Evolutionary conservation across 2,113 vertebrate species (phyloP).

Genomic region (Solea senegalensis): DNA sequence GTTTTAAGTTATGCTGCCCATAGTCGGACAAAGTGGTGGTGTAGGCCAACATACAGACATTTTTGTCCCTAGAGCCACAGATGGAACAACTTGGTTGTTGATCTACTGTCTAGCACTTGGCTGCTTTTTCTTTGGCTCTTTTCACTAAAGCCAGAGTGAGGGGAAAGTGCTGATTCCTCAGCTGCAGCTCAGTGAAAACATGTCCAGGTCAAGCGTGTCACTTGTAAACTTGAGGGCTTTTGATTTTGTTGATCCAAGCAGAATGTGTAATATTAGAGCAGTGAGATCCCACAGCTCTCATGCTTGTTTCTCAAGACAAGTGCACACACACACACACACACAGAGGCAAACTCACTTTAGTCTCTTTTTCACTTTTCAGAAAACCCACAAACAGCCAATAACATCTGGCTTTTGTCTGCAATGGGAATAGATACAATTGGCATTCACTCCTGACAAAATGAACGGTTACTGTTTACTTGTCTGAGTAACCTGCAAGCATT

Average conservation of each 20-base stretch:
- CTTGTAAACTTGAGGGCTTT: slow-evolving; percentile 46
- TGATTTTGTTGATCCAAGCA: slow-evolving; percentile 50
- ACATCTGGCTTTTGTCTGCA: too few species aligned
- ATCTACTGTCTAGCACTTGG: not conserved
- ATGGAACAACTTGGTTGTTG: not conserved
- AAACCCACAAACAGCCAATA: too few species aligned
- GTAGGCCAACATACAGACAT: too few species aligned
- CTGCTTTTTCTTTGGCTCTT: slow-evolving; percentile 1
- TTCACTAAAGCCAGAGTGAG: not conserved
- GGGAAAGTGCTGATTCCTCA: slow-evolving; percentile 30
- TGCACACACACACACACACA: slow-evolving; percentile 19
- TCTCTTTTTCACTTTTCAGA: not conserved
- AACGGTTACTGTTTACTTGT: too few species aligned
- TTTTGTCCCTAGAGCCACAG: not conserved
- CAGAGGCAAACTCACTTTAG: slow-evolving; percentile 9
- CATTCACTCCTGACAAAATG: too few species aligned
- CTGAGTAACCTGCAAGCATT: too few species aligned
- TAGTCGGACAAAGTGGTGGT: not conserved
- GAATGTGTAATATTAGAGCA: slow-evolving; percentile 40
- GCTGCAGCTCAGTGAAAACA: slow-evolving; percentile 28
- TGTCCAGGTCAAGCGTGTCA: slow-evolving; percentile 37
- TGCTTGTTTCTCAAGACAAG: slow-evolving; percentile 35
- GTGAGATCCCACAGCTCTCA: slow-evolving; percentile 17
- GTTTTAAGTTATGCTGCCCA: not conserved
- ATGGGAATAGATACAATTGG: too few species aligned